A percentile compares a stretch with the other conserved stretches of the same genome.
phyloP scores from a whole-genome alignment of 2,888 invertebrate genomes.

The Metalampra italica region DNA sequence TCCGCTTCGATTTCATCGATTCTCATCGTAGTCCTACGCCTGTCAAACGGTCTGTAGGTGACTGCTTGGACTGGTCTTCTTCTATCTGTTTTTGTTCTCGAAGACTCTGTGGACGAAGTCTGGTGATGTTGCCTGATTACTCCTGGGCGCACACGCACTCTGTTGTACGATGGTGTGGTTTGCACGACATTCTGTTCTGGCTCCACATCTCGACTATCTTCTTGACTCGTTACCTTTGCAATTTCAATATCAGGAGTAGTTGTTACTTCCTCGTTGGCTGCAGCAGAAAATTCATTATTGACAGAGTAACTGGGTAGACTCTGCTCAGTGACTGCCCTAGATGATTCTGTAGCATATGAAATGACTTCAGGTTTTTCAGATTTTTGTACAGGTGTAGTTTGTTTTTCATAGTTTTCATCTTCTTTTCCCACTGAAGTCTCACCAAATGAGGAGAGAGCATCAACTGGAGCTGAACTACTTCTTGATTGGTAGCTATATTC shows the following conservation, averaged over 20 bases:
- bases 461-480: conserved; percentile 44
- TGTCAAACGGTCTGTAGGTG: conserved; percentile 68
- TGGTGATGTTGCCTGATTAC: conserved; percentile 62
- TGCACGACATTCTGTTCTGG: conserved; percentile 56
- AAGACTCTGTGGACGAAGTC: conserved; percentile 50
- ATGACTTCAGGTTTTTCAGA: conserved; percentile 28
- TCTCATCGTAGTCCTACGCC: conserved; percentile 69
- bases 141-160: conserved; percentile 64
- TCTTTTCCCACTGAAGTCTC: conserved; percentile 39
- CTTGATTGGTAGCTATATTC: conserved; percentile 44
- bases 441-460: conserved; percentile 36
- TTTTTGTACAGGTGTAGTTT: conserved; percentile 39
- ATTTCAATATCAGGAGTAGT: conserved; percentile 31
- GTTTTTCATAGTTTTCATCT: conserved; percentile 37
- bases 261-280: conserved; percentile 39
- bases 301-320: conserved; percentile 36
- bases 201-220: conserved; percentile 34
- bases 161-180: conserved; percentile 67
- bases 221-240: conserved; percentile 29
- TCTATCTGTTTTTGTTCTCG: conserved; percentile 48
- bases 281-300: conserved; percentile 35
- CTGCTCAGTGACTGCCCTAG: conserved; percentile 39
- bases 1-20: conserved; percentile 75
- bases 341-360: conserved; percentile 39
- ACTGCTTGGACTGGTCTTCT: conserved; percentile 50